Evolutionary conservation across 2,888 invertebrate genomes (phyloP).

Genomic region (Mesorhabditis spiculigera): DNA sequence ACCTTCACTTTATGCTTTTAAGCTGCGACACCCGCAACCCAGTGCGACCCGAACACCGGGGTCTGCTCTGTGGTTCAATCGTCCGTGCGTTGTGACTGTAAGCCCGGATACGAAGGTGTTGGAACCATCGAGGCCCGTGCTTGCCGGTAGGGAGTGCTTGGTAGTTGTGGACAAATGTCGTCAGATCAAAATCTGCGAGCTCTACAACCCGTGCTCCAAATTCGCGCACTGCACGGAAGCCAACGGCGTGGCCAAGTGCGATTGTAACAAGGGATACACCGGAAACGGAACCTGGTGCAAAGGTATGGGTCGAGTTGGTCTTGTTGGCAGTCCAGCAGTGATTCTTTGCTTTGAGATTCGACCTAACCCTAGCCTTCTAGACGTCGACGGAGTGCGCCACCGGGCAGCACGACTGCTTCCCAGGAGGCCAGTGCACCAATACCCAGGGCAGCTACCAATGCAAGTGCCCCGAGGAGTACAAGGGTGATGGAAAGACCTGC

Average conservation of each 20-base stretch:
- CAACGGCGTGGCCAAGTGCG: not conserved
- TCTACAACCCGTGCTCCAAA: not conserved
- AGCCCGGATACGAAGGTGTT: not conserved
- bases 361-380: too few species aligned
- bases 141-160: not conserved
- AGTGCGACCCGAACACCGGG: not conserved
- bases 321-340: too few species aligned
- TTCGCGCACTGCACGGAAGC: conserved; percentile 3
- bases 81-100: not conserved
- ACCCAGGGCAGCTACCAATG: not conserved
- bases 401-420: not conserved
- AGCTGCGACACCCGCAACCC: not conserved
- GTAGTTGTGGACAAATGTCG: too few species aligned
- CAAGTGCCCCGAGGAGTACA: not conserved
- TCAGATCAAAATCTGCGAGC: not conserved
- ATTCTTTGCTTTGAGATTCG: too few species aligned
- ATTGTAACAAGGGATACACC: not conserved
- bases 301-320: too few species aligned
- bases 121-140: not conserved
- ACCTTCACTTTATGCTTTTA: not conserved
- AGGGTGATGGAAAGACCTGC: conserved; percentile 3
- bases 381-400: not conserved
- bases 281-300: not conserved
- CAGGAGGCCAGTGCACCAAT: not conserved
- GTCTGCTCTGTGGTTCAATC: not conserved